These are phyloP conservation scores for Delichon dasypus DNA, from an alignment of 2,797 vertebrate genomes.

Conservation along the genomic window DNA sequence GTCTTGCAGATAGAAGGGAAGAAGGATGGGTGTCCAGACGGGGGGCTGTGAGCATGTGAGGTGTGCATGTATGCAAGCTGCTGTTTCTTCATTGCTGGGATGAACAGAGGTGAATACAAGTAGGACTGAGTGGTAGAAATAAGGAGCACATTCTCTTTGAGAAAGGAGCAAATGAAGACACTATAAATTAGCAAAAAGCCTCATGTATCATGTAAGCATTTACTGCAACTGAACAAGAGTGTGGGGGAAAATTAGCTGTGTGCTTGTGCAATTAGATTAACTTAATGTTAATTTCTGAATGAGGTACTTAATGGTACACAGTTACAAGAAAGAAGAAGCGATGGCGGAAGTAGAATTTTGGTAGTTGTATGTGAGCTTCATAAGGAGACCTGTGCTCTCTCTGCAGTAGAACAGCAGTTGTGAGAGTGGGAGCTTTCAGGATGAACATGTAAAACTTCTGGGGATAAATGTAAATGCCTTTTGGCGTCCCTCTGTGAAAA, in stretches of 20 bases:
- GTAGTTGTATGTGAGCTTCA: background rate
- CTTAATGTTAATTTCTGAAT: background rate
- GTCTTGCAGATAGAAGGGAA: background rate
- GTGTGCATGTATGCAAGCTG: background rate
- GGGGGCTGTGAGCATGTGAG: background rate
- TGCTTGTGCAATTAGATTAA: background rate
- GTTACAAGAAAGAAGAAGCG: background rate
- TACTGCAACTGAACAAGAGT: background rate
- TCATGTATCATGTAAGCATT: background rate
- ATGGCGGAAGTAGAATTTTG: background rate
- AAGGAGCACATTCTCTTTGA: background rate
- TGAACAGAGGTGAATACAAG: background rate
- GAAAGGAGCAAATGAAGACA: background rate
- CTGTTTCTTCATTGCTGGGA: background rate
- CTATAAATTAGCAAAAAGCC: background rate
- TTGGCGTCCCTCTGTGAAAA: background rate
- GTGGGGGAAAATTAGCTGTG: background rate
- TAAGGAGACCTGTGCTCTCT: background rate
- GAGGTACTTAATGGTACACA: background rate
- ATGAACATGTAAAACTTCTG: background rate
- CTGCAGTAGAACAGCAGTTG: background rate
- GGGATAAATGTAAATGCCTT: background rate
- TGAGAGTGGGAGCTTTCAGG: background rate
- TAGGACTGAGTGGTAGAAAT: background rate
- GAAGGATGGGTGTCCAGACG: background rate